Base-by-base conservation (phyloP, 1,140 invertebrate genomes). In the Drosophila chauvacae region DNA sequence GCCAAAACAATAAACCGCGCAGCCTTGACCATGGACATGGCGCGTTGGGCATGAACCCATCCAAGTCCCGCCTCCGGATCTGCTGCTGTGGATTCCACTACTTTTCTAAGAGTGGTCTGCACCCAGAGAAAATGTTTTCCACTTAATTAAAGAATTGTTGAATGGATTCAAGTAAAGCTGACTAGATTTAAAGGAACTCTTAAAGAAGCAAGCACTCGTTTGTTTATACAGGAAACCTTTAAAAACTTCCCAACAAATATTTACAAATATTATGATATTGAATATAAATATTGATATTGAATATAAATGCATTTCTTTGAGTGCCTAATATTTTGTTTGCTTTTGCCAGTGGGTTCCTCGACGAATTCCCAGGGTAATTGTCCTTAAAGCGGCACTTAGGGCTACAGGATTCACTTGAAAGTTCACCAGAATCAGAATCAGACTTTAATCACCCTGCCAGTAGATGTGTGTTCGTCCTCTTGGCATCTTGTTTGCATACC, bases 1-100 rank as follows among this genome's bases (percentile, higher is more conserved):
- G 61, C 61, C 69, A 71, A 72, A 72, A 88, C 76, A 80, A 88
- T 88, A 77, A 87, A 80, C 72, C 71, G 80, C 63, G 63, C 72
- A 80, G 68, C 72, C 84, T 77, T 88, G 83, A 70, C 83, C 83
- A 88, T 84, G 83, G 83, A 87, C 71, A 69, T 62, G 75, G 74
- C 55, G 55, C 73, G 50, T 69, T 77, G 71, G 47, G 56, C 73
- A 66, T 61, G 71, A 77, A 76, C 55, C 74, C 60, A 58, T 65
- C 55, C 28, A 35, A 63, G 16, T 35, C 58, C 69, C 71, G 59
- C 35, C 69, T 53, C 28, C 68, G 69, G 63, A 23, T 70, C 33
- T 35, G 20, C 26, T 35, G 30, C 18, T 55, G 13, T 20, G 35
- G 37, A 68, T 47, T 48, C 48, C 7, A 7, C 20, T 13, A 20